Evolutionary conservation across 2,797 vertebrate genomes (phyloP), one percentile per base, ranked within the genome.

Genomic region (Rhynchotus rufescens): DNA sequence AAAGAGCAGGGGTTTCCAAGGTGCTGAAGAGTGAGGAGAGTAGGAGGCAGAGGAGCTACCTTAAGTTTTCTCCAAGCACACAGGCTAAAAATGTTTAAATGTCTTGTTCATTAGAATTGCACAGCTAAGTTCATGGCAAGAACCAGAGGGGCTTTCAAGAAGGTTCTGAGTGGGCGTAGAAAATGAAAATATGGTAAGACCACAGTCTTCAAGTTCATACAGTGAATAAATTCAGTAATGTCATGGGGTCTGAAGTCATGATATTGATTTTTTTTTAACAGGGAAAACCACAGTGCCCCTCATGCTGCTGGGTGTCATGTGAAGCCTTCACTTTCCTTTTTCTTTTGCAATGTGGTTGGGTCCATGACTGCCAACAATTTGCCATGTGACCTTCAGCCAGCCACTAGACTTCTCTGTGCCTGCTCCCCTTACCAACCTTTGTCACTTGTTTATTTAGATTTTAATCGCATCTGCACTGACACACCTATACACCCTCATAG

Each of bases 101-200:
- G 25, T 78, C 65, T 74, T 93, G 72, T 32, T 52, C 2, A 3
- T 66, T 1, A 47, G 40, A 45, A 36, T 78, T 75, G 49, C 38
- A 47, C 20, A 52, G 42, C 73, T 69, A 84, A 67, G 67, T 3
- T 83, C 66, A 72, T 47, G 82, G 68, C 49, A 87, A 81, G 72
- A 92, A 82, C 54, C 21, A 36, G 68, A 84, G 67, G 75, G 80
- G 89, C 59, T 95, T 92, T 93, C 80, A 80, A 66, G 62, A 75
- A 85, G 67, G 42, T 82, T 47, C 0, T 10, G 8, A 34, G 84
- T 90, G 36, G 89, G 92, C 80, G 59, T 80, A 75, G 88, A 88
- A 88, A 91, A 80, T 12, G 59, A 94, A 84, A 88, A 14, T 7
- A 40, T 1, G 4, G 40, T 66, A 72, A 34, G 36, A 42, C 65